These are phyloP conservation scores for Lamprotornis superbus DNA, from an alignment of 2,113 vertebrate genomes.

Conservation along the genomic window DNA sequence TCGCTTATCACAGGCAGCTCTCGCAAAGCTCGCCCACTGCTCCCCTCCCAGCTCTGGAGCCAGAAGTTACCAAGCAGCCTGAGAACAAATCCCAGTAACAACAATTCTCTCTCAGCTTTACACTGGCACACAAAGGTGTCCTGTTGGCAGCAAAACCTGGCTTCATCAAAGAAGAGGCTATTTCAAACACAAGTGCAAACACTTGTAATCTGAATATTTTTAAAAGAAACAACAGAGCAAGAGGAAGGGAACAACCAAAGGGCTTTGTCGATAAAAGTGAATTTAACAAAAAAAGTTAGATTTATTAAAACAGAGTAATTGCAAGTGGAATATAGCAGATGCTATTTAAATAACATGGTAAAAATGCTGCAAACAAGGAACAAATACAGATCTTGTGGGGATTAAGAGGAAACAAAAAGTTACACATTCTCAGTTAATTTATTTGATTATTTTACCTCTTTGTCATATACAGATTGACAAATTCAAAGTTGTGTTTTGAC, in stretches of 20 bases:
- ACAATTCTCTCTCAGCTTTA: background rate
- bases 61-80: constrained; percentile 2
- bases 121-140: background rate
- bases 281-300: background rate
- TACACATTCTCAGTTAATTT: background rate
- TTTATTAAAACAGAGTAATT: background rate
- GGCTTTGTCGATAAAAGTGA: background rate
- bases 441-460: constrained; percentile 24
- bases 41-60: background rate
- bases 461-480: background rate
- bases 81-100: background rate
- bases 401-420: background rate
- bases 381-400: background rate
- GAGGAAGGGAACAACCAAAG: background rate
- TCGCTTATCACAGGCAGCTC: background rate
- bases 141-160: background rate
- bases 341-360: constrained; percentile 27
- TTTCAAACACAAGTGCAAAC: background rate
- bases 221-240: background rate
- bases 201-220: background rate
- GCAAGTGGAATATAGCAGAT: constrained; percentile 39
- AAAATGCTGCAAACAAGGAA: constrained; percentile 6
- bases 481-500: constrained; percentile 18
- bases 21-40: background rate
- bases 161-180: background rate